Evolutionary conservation across 37 sponge, comb jelly and placozoan genomes (phyloP), one percentile per base, ranked within the genome.

Genomic region (Hormiphora californensis): DNA sequence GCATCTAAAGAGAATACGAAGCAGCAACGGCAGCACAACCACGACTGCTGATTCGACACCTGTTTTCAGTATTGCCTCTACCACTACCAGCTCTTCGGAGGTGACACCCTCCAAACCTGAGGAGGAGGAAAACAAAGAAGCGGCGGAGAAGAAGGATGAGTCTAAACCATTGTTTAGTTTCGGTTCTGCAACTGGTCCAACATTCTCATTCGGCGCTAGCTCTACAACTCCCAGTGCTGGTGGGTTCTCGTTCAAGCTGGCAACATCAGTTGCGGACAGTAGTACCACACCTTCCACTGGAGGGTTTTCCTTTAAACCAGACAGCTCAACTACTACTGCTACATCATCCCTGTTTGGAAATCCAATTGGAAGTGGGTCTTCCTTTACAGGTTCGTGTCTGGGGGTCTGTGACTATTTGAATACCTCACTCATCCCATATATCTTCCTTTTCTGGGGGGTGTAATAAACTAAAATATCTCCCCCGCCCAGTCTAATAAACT

Each of bases 111-210:
- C 30, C 8, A 39, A 73, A 40, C 46, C 9, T 3, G 36, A n/a
- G 0, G 41, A 37, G 1, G 0, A 23, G 1, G 46, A 27, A n/a
- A 28, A 23, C 46, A 40, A 73, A 4, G 7, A 43, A 73, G 67
- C 30, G 32, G 67, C n/a, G 61, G 30, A 23, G 5, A 30, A 32
- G 38, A 65, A 65, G 35, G 1, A 35, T 36, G 81, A 21, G 23
- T 3, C 81, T 2, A 73, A 73, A 17, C 81, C 81, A 40, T n/a
- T n/a, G n/a, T 73, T 73, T 73, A 43, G 46, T 43, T 73, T 73
- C 23, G 44, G 81, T 15, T 27, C 36, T 40, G 41, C 81, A 41
- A 3, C 81, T 25, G 25, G 2, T 17, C 35, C 43, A 1, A 36
- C 36, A 7, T n/a, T 2, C 35, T 28, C 81, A 19, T 73, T 73